phyloP scores from a whole-genome alignment of 2,888 invertebrate species.

The Chesias legatella region DNA sequence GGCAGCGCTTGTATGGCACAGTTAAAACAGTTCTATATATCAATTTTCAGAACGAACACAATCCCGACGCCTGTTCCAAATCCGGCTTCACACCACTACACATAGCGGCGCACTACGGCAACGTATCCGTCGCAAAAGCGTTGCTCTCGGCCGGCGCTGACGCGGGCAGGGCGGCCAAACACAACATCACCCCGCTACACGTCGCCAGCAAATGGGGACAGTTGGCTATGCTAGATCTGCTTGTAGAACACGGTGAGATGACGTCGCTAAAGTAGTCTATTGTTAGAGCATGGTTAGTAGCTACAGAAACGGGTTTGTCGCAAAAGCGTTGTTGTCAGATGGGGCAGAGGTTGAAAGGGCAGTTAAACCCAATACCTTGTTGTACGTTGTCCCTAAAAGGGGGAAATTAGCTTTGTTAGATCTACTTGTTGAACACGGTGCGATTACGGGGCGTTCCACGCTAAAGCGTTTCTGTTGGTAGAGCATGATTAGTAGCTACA shows the following conservation, averaged over 20 bases:
- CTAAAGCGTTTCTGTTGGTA: no score
- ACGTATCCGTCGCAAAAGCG: slow-evolving; percentile 94
- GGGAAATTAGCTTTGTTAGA: no score
- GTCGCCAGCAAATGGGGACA: slow-evolving; percentile 99
- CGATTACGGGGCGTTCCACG: no score
- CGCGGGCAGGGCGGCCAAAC: slow-evolving; percentile 97
- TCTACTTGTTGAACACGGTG: no score
- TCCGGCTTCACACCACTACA: slow-evolving; percentile 99
- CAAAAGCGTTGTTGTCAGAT: no score
- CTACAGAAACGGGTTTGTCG: no score
- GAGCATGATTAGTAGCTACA: no score
- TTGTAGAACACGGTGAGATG: slow-evolving; percentile 85
- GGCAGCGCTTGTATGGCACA: no score
- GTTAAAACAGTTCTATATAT: neutral
- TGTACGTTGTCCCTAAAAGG: no score
- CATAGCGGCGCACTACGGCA: slow-evolving; percentile 99
- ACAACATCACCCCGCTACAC: slow-evolving; percentile 98
- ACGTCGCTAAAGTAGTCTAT: neutral
- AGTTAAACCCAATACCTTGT: no score
- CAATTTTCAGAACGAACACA: slow-evolving; percentile 89
- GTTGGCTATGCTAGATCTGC: slow-evolving; percentile 92
- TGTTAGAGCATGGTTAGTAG: no score
- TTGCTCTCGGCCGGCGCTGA: slow-evolving; percentile 95
- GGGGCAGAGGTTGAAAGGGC: no score
- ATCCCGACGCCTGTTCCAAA: slow-evolving; percentile 97